Conservation (phyloP, 2,888 invertebrate species). For the Spodoptera exigua region DNA sequence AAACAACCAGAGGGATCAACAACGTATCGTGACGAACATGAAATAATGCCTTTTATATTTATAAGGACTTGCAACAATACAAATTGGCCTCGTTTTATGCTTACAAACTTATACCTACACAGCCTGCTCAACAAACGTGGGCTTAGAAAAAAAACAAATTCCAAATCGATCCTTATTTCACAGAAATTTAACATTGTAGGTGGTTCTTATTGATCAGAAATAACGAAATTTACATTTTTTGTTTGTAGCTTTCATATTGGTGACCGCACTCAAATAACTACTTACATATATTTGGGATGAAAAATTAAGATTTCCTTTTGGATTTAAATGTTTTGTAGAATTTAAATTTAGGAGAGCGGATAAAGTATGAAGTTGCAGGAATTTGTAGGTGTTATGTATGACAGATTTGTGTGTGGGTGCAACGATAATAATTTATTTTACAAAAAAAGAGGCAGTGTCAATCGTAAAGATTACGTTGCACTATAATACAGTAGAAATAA, state of each 20-base stretch:
- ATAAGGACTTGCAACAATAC: slow-evolving; percentile 44
- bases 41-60: slow-evolving; percentile 43
- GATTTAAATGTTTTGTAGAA: slow-evolving; percentile 10
- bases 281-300: slow-evolving; percentile 24
- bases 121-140: slow-evolving; percentile 37
- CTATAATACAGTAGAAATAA: no score
- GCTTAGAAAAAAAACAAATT: slow-evolving; percentile 7
- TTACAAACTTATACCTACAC: slow-evolving; percentile 19
- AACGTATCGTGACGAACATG: slow-evolving; percentile 39
- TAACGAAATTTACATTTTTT: slow-evolving; percentile 11
- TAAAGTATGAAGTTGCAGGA: slow-evolving; percentile 15
- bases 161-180: slow-evolving; percentile 20
- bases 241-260: slow-evolving; percentile 17
- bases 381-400: slow-evolving; percentile 35
- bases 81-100: slow-evolving; percentile 46
- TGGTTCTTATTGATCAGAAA: slow-evolving; percentile 28
- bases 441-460: background rate
- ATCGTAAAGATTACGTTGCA: no score
- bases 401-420: slow-evolving; percentile 27
- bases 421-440: slow-evolving; percentile 12
- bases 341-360: slow-evolving; percentile 13
- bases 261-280: slow-evolving; percentile 1
- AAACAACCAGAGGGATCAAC: slow-evolving; percentile 32
- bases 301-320: slow-evolving; percentile 17
- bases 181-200: slow-evolving; percentile 30